Evolutionary conservation across 2,888 invertebrate genomes (phyloP), one percentile per base, ranked within the genome.

Genomic region (Lycocerus yunnanus): DNA sequence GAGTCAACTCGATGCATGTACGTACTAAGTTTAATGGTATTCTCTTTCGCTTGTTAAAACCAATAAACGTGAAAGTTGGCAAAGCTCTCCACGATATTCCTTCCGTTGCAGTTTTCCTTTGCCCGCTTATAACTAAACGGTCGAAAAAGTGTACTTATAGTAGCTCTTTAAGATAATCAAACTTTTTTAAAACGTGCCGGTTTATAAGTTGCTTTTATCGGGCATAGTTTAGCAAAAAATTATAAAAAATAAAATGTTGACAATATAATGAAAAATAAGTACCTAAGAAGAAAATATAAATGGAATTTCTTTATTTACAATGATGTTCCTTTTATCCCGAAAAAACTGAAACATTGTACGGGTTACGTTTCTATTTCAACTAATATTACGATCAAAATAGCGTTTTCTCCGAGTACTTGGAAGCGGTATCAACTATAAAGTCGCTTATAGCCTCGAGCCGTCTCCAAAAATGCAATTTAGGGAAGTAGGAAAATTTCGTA

Each of bases 301-400:
- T 69, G 68, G 65, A 58, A 60, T 68, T 66, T 72, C 27, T 66
- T 43, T 24, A 58, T 21, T 61, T 43, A 61, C 63, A n/a, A 16
- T 60, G 16, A 18, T 63, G 58, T 74, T 66, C 43, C 58, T 67
- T 59, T 43, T 68, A 58, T 69, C 69, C 60, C 16, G 58, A 71
- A 68, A 71, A 69, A 69, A 71, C 66, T 69, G 75, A 71, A 70
- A 27, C 66, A 67, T 67, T 72, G 63, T 67, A 69, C 66, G 71
- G 69, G 60, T 72, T 69, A 69, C 60, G 71, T 72, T 72, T 72
- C 69, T 66, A 68, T 73, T 72, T 65, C 70, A 70, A 66, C 72
- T 73, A 71, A 81, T 81, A 81, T 80, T 81, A 79, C 80, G 81
- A 81, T 81, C 81, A 80, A 80, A 81, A 81, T 79, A 80, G 72